phyloP scores from a whole-genome alignment of 1,140 invertebrate species.

The roundworm (Caenorhabditis elegans) region WBcel235 BX284606.5:4172001-4172500 shows the following conservation, averaged over 20 bases:
- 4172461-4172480: too few relatives aligned
- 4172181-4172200: not conserved
- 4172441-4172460: too few relatives aligned
- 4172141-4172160: not conserved
- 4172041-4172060: not conserved
- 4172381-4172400: too few relatives aligned
- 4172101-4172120: not conserved
- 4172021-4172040: not conserved
- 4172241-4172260: not conserved
- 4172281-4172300: not conserved
- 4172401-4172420: too few relatives aligned
- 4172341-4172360: not conserved
- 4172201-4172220: not conserved
- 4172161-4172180: not conserved
- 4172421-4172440: too few relatives aligned
- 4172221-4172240: not conserved
- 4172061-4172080: not conserved
- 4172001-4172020: not conserved
- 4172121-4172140: not conserved
- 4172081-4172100: too few relatives aligned
- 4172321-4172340: not conserved
- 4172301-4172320: not conserved
- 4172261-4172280: constrained; percentile 9
- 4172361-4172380: too few relatives aligned
- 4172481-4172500: too few relatives aligned